Percentiles rank a stretch among this genome's conserved stretches.
These are phyloP conservation scores for Theonella swinhoei DNA, from an alignment of 37 sponge, comb jelly and placozoan species.

Conservation along the genomic window DNA sequence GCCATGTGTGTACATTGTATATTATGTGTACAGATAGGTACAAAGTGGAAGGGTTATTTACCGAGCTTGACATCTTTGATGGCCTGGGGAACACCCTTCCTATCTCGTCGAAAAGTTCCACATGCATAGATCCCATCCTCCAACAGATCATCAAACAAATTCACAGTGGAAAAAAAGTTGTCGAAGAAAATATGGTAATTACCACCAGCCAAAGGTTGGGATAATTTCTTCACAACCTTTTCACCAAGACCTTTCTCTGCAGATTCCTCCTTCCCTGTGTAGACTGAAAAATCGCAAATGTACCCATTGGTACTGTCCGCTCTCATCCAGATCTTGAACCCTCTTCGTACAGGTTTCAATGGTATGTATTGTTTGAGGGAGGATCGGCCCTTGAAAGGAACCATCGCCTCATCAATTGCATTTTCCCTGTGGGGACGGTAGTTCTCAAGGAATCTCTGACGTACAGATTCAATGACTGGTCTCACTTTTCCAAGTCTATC, in stretches of 20 bases:
- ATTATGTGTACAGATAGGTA: too few relatives aligned
- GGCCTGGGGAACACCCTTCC: conserved; percentile 21
- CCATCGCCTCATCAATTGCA: conserved; percentile 34
- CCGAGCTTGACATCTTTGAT: not conserved
- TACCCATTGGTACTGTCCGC: not conserved
- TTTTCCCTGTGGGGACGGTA: conserved; percentile 15
- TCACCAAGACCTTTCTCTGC: not conserved
- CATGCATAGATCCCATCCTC: conserved; percentile 22
- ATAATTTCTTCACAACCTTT: not conserved
- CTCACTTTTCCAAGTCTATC: conserved; percentile 20
- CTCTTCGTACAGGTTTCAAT: conserved; percentile 25
- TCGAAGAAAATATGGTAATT: too few relatives aligned
- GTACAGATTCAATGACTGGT: not conserved
- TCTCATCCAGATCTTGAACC: conserved; percentile 29
- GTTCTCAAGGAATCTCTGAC: not conserved
- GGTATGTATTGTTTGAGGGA: conserved; percentile 37
- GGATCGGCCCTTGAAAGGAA: conserved; percentile 18
- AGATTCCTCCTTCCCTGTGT: not conserved
- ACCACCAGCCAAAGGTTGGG: not conserved
- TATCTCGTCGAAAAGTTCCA: conserved; percentile 20
- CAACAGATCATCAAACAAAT: not conserved
- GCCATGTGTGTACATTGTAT: too few relatives aligned
- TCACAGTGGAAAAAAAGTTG: conserved; percentile 24
- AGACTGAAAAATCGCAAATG: conserved; percentile 1
- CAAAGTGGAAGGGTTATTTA: too few relatives aligned